Evolutionary conservation across 2,888 invertebrate species (phyloP).

Genomic region (Amitus sp.): DNA sequence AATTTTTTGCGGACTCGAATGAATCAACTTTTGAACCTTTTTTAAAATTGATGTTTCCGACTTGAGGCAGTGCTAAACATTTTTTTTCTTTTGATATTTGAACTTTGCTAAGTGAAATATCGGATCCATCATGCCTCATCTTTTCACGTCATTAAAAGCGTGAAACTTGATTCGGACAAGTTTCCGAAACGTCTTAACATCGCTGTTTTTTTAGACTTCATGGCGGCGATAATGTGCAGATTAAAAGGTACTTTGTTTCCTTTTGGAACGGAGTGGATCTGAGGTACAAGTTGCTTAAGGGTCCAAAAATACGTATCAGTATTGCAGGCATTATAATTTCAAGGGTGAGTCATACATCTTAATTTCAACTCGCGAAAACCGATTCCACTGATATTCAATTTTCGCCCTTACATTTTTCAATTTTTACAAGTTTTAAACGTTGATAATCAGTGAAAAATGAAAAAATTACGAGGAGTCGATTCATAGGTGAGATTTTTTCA

Average conservation of each 20-base stretch:
- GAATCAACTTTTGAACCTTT: neutral
- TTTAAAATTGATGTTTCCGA: neutral
- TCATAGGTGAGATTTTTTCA: no score
- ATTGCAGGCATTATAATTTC: constrained; percentile 96
- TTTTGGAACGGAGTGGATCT: constrained; percentile 97
- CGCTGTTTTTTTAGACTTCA: constrained; percentile 72
- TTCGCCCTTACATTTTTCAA: neutral
- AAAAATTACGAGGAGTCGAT: no score
- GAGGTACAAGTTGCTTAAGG: constrained; percentile 89
- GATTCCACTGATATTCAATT: neutral
- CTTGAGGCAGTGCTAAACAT: neutral
- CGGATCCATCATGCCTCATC: neutral
- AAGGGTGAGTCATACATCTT: constrained; percentile 76
- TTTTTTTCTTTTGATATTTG: neutral
- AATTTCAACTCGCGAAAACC: constrained; percentile 4
- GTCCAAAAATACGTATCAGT: constrained; percentile 91
- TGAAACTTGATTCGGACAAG: no score
- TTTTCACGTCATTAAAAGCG: neutral
- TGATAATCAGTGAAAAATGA: no score
- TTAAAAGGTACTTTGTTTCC: constrained; percentile 92
- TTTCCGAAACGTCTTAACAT: neutral
- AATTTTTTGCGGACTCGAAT: neutral
- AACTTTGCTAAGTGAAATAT: constrained; percentile 4
- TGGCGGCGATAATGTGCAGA: constrained; percentile 82
- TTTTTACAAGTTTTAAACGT: neutral